These are phyloP conservation scores for Serranus cabrilla DNA, from an alignment of 2,797 vertebrate genomes.

Conservation along the genomic window DNA sequence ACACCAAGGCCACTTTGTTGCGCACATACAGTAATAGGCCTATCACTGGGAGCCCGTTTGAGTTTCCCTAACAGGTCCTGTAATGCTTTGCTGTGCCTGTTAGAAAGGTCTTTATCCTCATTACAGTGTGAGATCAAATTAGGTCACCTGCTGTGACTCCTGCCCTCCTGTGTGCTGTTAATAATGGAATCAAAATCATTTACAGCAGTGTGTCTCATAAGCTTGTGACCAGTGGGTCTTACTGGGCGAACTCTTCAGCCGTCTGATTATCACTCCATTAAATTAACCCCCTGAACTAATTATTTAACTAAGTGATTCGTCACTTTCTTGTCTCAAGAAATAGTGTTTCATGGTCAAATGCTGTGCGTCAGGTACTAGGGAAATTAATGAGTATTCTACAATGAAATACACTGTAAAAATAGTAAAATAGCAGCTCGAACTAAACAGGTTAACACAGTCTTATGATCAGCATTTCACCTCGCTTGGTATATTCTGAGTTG, in stretches of 20 bases:
- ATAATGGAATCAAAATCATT: constrained; percentile 71
- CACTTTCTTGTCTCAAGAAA: constrained; percentile 13
- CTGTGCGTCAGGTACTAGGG: not conserved
- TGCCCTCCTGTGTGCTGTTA: constrained; percentile 54
- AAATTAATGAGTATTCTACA: constrained; percentile 4
- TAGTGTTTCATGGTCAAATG: constrained; percentile 2
- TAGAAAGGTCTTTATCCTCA: constrained; percentile 72
- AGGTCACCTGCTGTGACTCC: constrained; percentile 72
- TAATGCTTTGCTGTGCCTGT: constrained; percentile 64
- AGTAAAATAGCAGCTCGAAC: not conserved
- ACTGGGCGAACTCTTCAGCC: constrained; percentile 24
- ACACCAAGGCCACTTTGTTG: constrained; percentile 52
- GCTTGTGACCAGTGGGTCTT: constrained; percentile 53
- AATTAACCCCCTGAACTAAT: constrained; percentile 43
- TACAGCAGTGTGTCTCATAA: constrained; percentile 39
- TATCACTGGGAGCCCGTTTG: constrained; percentile 61
- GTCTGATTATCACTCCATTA: constrained; percentile 46
- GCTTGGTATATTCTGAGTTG: too few species aligned
- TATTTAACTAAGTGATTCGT: constrained; percentile 26
- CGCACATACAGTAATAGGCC: constrained; percentile 60
- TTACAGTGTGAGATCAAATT: constrained; percentile 76
- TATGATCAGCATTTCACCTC: not conserved
- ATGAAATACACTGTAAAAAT: not conserved
- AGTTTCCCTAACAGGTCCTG: constrained; percentile 51
- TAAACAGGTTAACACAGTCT: not conserved